Evolutionary conservation across 1,140 invertebrate genomes (phyloP).

Genomic region (Zaprionus inermis): DNA sequence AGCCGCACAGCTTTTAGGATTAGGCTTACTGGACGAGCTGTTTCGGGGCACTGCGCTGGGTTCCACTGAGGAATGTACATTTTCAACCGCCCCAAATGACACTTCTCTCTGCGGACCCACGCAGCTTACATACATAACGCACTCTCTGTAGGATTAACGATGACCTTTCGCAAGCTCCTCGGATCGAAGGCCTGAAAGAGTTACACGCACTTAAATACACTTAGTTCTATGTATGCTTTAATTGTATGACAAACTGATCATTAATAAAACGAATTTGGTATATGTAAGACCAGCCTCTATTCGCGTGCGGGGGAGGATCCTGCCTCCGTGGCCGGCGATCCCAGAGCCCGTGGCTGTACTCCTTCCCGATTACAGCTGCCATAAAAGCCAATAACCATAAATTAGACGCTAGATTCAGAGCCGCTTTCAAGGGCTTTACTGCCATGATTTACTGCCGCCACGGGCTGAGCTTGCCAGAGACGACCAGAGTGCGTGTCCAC

Average conservation of each 20-base stretch:
- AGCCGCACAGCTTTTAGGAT: slow-evolving; percentile 38
- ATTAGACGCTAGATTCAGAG: slow-evolving; percentile 48
- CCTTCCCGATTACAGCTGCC: not conserved
- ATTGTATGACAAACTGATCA: slow-evolving; percentile 78
- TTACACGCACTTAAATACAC: slow-evolving; percentile 49
- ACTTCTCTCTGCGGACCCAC: slow-evolving; percentile 75
- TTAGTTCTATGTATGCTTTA: slow-evolving; percentile 68
- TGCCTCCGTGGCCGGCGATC: too few relatives aligned
- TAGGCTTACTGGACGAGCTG: not conserved
- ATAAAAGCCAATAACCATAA: slow-evolving; percentile 67
- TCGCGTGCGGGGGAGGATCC: not conserved
- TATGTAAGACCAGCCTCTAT: slow-evolving; percentile 28
- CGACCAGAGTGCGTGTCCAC: slow-evolving; percentile 49
- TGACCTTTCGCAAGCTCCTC: slow-evolving; percentile 24
- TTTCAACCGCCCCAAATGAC: slow-evolving; percentile 60
- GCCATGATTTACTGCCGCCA: slow-evolving; percentile 12
- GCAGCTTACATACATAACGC: slow-evolving; percentile 4
- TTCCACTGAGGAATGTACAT: slow-evolving; percentile 78
- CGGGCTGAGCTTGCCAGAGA: not conserved
- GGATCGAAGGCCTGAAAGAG: slow-evolving; percentile 32
- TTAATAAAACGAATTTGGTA: slow-evolving; percentile 74
- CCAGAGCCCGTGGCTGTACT: too few relatives aligned
- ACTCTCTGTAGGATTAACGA: slow-evolving; percentile 37
- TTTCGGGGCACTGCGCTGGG: slow-evolving; percentile 32
- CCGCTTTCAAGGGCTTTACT: slow-evolving; percentile 43